Evolutionary conservation across 2,888 invertebrate genomes (phyloP), one percentile per base, ranked within the genome.

Genomic region (Dolichopus griseipennis): DNA sequence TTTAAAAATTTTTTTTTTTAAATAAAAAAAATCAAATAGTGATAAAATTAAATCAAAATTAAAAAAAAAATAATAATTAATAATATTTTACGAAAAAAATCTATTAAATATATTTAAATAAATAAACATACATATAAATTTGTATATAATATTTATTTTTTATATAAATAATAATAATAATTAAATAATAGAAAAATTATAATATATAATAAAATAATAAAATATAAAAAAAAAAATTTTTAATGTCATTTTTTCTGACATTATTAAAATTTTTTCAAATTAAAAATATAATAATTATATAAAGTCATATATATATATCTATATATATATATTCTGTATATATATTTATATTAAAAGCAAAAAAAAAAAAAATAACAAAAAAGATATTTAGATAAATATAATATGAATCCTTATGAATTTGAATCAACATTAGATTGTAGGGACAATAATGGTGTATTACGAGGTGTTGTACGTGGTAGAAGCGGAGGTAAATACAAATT

Each of bases 371-470:
- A 2, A 61, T 20, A 12, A n/a, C n/a, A 20, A 9, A n/a, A 18
- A 7, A 62, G 21, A 21, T 62, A 27, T 62, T 8, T 22, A 62
- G 7, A 21, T 62, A 22, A 20, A 66, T 67, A 69, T 69, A 72
- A 68, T 71, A 81, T 81, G 81, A 81, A 80, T 79, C 79, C 81
- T 73, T 81, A 81, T 76, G 81, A 81, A 75, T 81, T 81, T 76
- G 81, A 81, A 75, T 79, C 81, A 67, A 80, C 81, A 73, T 77
- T 80, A 74, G 81, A 81, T 74, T 81, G 81, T 75, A 80, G 81
- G 71, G 81, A 81, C 74, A 76, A 75, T 70, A 76, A 75, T 71
- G 75, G 76, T 70, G 73, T 75, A 69, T 70, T 75, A 68, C 73
- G 74, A 69, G 75, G 75, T 22, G 75, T 74, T 34, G 73, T 72